Evolutionary conservation across 1,140 invertebrate genomes (phyloP).

Genomic region (Drosophila ercepeae): DNA sequence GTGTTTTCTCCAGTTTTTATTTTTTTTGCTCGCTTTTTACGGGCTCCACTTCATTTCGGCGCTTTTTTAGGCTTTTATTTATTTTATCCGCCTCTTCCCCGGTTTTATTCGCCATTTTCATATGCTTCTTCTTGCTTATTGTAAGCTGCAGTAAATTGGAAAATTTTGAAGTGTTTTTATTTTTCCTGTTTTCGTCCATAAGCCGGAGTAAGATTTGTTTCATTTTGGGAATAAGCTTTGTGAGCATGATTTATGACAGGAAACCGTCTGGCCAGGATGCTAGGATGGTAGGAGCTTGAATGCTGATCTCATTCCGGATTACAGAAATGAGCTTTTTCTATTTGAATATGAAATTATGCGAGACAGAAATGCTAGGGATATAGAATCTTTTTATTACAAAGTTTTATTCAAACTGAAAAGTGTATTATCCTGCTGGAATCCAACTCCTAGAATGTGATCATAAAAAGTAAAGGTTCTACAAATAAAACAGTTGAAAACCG

Average conservation of each 20-base stretch:
- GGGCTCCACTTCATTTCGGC: constrained; percentile 8
- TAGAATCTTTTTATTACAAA: neutral
- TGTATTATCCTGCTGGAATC: too few species aligned
- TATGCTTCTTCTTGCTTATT: constrained; percentile 54
- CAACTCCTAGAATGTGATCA: too few species aligned
- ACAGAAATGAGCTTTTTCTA: constrained; percentile 45
- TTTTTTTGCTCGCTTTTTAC: constrained; percentile 14
- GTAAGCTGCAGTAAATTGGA: constrained; percentile 61
- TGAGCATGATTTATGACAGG: constrained; percentile 55
- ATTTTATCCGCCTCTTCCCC: neutral
- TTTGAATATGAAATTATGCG: constrained; percentile 25
- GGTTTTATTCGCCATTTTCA: constrained; percentile 48
- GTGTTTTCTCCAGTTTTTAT: constrained; percentile 23
- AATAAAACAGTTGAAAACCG: too few species aligned
- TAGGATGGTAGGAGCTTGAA: neutral
- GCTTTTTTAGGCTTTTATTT: constrained; percentile 21
- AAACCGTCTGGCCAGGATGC: constrained; percentile 8
- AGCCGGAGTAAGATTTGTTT: constrained; percentile 40
- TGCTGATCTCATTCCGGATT: constrained; percentile 36
- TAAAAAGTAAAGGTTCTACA: too few species aligned
- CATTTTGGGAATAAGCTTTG: constrained; percentile 60
- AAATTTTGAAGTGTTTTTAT: constrained; percentile 53
- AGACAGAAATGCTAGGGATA: neutral
- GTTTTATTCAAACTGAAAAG: too few species aligned
- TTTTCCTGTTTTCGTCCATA: constrained; percentile 9